Evolutionary conservation across 2,888 invertebrate genomes (phyloP).

Genomic region (Drosophila melanosoma): DNA sequence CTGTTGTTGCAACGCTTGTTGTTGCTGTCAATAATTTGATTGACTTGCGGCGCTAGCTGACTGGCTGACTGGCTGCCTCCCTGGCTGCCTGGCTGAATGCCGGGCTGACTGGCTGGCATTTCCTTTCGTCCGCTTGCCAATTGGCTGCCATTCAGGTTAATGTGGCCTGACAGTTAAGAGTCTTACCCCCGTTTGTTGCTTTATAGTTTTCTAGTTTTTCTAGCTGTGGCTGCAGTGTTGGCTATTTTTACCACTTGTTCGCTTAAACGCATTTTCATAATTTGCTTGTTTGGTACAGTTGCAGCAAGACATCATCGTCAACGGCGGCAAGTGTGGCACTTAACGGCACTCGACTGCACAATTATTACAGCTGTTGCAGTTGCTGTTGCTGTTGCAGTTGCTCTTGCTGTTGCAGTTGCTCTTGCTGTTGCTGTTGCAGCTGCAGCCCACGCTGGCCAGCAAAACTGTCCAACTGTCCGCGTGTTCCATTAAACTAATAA

Average conservation of each 20-base stretch:
- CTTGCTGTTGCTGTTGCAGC: not conserved
- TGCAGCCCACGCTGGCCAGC: slow-evolving; percentile 34
- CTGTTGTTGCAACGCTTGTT: slow-evolving; percentile 29
- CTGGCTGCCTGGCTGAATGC: not conserved
- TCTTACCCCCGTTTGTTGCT: slow-evolving; percentile 9
- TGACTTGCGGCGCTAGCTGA: slow-evolving; percentile 71
- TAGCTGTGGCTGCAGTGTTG: slow-evolving; percentile 34
- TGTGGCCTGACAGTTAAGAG: slow-evolving; percentile 58
- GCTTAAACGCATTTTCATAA: slow-evolving; percentile 75
- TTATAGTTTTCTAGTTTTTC: slow-evolving; percentile 66
- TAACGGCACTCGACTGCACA: slow-evolving; percentile 64
- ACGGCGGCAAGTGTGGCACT: slow-evolving; percentile 67
- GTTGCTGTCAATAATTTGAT: slow-evolving; percentile 75
- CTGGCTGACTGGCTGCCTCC: not conserved
- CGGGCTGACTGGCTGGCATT: slow-evolving; percentile 33
- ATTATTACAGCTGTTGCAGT: slow-evolving; percentile 52
- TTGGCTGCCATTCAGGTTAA: slow-evolving; percentile 76
- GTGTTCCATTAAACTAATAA: slow-evolving; percentile 63
- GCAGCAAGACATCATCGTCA: slow-evolving; percentile 51
- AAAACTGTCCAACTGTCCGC: slow-evolving; percentile 17
- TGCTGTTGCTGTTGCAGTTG: not conserved
- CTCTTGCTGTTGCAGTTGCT: slow-evolving; percentile 4
- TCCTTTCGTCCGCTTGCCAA: slow-evolving; percentile 65
- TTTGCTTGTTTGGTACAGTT: slow-evolving; percentile 68
- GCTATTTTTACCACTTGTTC: slow-evolving; percentile 5